Conservation (phyloP, 2,797 vertebrate genomes). For the Squalus acanthias region DNA sequence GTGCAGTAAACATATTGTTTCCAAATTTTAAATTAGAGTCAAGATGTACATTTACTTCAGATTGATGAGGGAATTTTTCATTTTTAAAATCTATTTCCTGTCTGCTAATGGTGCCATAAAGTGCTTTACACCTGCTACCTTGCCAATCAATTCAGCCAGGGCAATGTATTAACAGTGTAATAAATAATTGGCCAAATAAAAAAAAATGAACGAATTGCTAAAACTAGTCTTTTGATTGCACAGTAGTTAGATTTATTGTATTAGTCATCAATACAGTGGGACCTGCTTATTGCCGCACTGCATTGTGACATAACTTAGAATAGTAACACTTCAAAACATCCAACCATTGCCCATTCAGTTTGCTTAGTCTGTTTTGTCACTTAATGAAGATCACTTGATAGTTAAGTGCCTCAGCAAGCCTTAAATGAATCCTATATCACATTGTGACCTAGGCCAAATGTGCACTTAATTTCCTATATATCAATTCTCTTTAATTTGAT, state of each 20-base stretch:
- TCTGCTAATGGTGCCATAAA: conserved; percentile 37
- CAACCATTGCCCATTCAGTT: not conserved
- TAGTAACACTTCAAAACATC: not conserved
- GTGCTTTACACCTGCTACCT: conserved; percentile 37
- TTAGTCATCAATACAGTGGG: conserved; percentile 8
- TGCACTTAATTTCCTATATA: not conserved
- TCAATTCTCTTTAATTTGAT: conserved; percentile 6
- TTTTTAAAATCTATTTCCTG: conserved; percentile 39
- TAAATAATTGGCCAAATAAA: conserved; percentile 36
- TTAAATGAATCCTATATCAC: not conserved
- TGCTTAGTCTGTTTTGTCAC: not conserved
- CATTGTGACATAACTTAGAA: conserved; percentile 31
- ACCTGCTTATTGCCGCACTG: not conserved
- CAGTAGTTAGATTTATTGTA: conserved; percentile 11
- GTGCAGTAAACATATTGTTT: conserved; percentile 30
- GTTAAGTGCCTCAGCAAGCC: conserved; percentile 6
- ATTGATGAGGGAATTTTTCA: conserved; percentile 38
- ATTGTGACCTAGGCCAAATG: not conserved
- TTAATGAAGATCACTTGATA: conserved; percentile 21
- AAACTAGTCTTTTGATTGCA: conserved; percentile 26
- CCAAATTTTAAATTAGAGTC: conserved; percentile 39
- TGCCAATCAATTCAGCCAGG: conserved; percentile 35
- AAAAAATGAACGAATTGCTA: conserved; percentile 28
- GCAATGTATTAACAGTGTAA: conserved; percentile 37
- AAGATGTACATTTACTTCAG: conserved; percentile 31